Conservation (phyloP, 1,140 invertebrate genomes). For the Teleopsis dalmanni region DNA sequence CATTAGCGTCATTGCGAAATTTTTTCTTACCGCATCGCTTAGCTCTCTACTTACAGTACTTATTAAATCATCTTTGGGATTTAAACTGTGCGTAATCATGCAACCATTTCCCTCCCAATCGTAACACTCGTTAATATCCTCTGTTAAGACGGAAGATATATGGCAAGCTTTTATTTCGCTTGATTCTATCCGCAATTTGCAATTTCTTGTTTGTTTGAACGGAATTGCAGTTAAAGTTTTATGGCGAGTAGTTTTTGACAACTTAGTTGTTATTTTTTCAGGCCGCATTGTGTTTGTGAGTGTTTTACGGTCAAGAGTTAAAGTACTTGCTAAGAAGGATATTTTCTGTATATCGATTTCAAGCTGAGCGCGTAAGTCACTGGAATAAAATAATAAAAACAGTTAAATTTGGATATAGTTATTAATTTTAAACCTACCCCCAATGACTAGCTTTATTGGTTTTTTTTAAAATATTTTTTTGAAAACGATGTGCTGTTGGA, state of each 20-base stretch:
- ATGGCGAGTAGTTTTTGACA: conserved; percentile 24
- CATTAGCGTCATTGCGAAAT: conserved; percentile 77
- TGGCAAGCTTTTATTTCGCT: conserved; percentile 19
- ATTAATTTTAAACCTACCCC: conserved; percentile 55
- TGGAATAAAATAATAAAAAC: conserved; percentile 43
- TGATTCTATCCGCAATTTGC: conserved; percentile 4
- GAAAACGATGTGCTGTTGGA: conserved; percentile 51
- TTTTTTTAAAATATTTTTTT: conserved; percentile 78
- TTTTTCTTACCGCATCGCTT: conserved; percentile 82
- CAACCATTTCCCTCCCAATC: conserved; percentile 29
- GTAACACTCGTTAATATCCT: conserved; percentile 44
- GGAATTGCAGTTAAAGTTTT: conserved; percentile 45
- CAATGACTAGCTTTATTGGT: conserved; percentile 80
- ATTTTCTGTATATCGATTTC: conserved; percentile 61
- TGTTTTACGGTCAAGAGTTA: conserved; percentile 39
- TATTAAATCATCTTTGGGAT: conserved; percentile 46
- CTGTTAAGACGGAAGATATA: conserved; percentile 37
- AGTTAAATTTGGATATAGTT: neutral
- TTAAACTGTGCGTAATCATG: conserved; percentile 28
- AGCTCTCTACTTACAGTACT: conserved; percentile 54
- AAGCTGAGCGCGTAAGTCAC: conserved; percentile 83
- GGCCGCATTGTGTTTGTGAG: conserved; percentile 31
- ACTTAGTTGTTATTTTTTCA: conserved; percentile 26
- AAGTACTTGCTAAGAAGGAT: conserved; percentile 30
- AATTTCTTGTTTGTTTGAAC: conserved; percentile 44